Evolutionary conservation across 1,140 invertebrate species (phyloP), one percentile per base, ranked within the genome.

Genomic region (Ostrea denselamellosa): DNA sequence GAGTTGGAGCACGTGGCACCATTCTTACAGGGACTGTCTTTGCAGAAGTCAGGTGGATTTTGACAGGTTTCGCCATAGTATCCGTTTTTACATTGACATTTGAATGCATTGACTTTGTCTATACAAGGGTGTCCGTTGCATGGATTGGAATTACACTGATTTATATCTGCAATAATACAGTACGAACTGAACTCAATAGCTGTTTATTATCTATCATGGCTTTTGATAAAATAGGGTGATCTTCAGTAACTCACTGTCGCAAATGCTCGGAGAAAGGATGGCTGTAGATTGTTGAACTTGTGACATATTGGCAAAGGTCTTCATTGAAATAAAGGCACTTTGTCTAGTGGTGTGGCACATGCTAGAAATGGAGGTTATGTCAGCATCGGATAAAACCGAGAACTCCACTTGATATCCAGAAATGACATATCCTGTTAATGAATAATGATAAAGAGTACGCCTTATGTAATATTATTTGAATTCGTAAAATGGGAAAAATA

Each of bases 1-100:
- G 97, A 98, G 94, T 99, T 99, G 54, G 98, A 96, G 93, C 98
- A 99, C 5, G 87, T 89, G 17, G 58, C 90, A n/a, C 86, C 86
- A 44, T 90, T 90, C 52, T 58, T n/a, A 88, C 91, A 91, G 3
- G 86, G 77, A 53, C 86, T 44, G 51, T 25, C 65, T n/a, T 22
- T n/a, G 84, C 91, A 92, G 54, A 89, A 89, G 65, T 91, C 82
- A 8, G 89, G 87, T 3, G 53, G 85, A 28, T 85, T 77, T 58
- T 90, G 77, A 85, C 90, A 90, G 9, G 53, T 65, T 17, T 82
- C 71, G 3, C 90, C 90, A 58, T 65, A 86, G 77, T 83, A 89
- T 22, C 88, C 88, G 17, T 54, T 56, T 3, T 58, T 25, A 51
- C 87, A 88, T 7, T 83, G 68, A 83, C 87, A 88, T 7, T 22